Evolutionary conservation across 2,113 vertebrate species (phyloP).

Genomic region (Amphilophus citrinellus): DNA sequence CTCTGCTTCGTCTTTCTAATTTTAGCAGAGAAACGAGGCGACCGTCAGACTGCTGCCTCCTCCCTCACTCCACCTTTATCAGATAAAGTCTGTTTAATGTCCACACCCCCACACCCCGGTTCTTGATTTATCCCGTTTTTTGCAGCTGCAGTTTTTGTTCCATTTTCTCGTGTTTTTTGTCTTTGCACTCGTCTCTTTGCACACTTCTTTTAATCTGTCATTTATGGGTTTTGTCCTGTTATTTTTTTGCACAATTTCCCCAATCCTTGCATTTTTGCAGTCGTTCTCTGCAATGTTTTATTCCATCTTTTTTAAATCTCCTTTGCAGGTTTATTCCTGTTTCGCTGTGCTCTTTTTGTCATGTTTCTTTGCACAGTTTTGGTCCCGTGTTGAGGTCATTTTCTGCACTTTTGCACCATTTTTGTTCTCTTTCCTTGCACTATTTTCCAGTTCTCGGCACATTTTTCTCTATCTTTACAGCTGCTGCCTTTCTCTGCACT

Average conservation of each 20-base stretch:
- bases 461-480: not conserved
- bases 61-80: not conserved
- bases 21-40: not conserved
- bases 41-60: not conserved
- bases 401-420: too few relatives aligned
- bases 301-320: not conserved
- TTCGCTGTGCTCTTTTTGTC: too few relatives aligned
- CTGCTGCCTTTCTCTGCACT: too few relatives aligned
- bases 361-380: too few relatives aligned
- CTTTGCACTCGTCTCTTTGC: not conserved
- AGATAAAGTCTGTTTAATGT: not conserved
- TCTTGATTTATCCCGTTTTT: not conserved
- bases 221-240: not conserved
- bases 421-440: too few relatives aligned
- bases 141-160: not conserved
- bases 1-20: constrained; percentile 14
- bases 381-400: too few relatives aligned
- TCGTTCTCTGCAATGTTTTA: too few relatives aligned
- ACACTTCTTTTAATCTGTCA: not conserved
- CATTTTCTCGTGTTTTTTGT: not conserved
- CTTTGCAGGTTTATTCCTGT: too few relatives aligned
- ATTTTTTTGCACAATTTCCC: too few relatives aligned
- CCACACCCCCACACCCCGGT: not conserved
- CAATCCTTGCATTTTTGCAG: not conserved
- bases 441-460: not conserved